Conservation (phyloP, 37 sponge, comb jelly and placozoan species). For the Halichondria panicea region DNA sequence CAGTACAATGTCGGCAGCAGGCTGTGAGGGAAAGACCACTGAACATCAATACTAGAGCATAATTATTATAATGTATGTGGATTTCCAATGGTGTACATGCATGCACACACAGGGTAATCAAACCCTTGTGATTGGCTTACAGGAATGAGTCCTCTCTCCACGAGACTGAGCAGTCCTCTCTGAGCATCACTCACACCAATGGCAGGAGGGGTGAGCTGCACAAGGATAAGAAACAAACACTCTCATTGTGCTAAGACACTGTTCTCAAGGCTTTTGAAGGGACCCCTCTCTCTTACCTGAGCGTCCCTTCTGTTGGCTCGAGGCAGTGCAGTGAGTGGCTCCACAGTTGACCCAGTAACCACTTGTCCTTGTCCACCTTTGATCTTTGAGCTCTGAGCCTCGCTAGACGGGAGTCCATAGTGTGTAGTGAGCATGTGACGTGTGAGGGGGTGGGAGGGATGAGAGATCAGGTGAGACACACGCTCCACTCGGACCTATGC, state of each 20-base stretch:
- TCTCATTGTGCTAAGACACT: background rate
- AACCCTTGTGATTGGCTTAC: slow-evolving; percentile 53
- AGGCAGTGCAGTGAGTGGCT: slow-evolving; percentile 47
- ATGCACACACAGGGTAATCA: background rate
- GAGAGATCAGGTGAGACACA: slow-evolving; percentile 26
- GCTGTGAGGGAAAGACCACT: slow-evolving; percentile 19
- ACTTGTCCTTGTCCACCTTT: background rate
- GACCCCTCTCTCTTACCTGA: slow-evolving; percentile 16
- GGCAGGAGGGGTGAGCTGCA: slow-evolving; percentile 77
- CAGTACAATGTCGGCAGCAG: slow-evolving; percentile 79
- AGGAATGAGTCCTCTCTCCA: slow-evolving; percentile 96
- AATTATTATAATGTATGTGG: too few species aligned
- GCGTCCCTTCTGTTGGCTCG: slow-evolving; percentile 56
- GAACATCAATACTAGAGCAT: background rate
- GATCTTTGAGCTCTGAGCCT: background rate
- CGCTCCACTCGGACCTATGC: slow-evolving; percentile 11
- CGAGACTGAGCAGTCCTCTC: slow-evolving; percentile 87
- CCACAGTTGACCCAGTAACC: slow-evolving; percentile 21
- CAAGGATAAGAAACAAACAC: background rate
- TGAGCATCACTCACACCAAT: slow-evolving; percentile 75
- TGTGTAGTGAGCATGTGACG: slow-evolving; percentile 39
- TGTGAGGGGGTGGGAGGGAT: slow-evolving; percentile 52
- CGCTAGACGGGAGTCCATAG: slow-evolving; percentile 11
- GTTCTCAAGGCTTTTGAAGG: background rate
- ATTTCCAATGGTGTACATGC: background rate